Conservation (phyloP, 1,140 invertebrate genomes). For the Drosophila tropicalis region DNA sequence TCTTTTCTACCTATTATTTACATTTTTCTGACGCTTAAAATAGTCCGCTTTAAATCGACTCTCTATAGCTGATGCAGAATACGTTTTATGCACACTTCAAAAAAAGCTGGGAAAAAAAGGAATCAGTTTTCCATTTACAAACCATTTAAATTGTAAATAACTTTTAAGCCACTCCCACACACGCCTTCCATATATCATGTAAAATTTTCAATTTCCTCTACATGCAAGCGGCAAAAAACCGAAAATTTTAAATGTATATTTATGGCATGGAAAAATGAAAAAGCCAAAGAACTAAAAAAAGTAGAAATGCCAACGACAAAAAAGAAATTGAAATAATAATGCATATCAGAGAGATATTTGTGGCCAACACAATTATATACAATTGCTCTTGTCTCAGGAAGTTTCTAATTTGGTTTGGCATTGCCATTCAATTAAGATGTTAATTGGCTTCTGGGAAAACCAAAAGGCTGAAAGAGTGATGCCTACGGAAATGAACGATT, state of each 20-base stretch:
- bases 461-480: conserved; percentile 31
- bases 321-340: conserved; percentile 39
- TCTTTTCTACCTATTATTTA: neutral
- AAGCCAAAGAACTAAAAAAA: neutral
- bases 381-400: conserved; percentile 22
- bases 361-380: conserved; percentile 59
- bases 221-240: conserved; percentile 31
- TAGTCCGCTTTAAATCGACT: neutral
- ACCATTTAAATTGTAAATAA: conserved; percentile 49
- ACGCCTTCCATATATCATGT: conserved; percentile 51
- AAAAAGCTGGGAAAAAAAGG: neutral
- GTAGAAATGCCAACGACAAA: neutral
- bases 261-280: conserved; percentile 53
- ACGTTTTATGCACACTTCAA: neutral
- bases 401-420: conserved; percentile 35
- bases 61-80: neutral
- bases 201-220: conserved; percentile 54
- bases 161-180: conserved; percentile 16
- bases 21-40: conserved; percentile 2
- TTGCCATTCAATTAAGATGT: conserved; percentile 74
- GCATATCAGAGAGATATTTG: conserved; percentile 49
- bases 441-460: conserved; percentile 60
- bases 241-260: conserved; percentile 47
- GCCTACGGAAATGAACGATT: conserved; percentile 64
- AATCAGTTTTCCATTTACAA: conserved; percentile 13